A percentile compares a stretch with the other conserved stretches of the same genome.
Evolutionary conservation across 2,888 invertebrate species (phyloP).

Genomic region (Homarus gammarus): DNA sequence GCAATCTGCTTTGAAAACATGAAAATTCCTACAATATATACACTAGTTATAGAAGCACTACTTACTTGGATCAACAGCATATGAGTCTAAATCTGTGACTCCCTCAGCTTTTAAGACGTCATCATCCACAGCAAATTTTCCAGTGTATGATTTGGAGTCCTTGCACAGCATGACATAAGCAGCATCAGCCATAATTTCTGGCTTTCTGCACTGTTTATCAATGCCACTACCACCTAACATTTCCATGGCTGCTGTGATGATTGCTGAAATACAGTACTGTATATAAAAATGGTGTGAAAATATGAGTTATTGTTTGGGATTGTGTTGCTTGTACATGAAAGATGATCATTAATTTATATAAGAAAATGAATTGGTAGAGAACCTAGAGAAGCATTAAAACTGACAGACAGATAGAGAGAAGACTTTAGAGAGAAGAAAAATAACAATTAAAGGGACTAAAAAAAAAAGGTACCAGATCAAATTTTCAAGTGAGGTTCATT

Average conservation of each 20-base stretch:
- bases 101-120: conserved; percentile 89
- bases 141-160: conserved; percentile 75
- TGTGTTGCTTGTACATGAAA: too few species aligned
- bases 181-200: conserved; percentile 93
- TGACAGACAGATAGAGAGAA: too few species aligned
- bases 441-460: too few species aligned
- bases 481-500: too few species aligned
- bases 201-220: conserved; percentile 85
- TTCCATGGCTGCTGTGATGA: conserved; percentile 95
- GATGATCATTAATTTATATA: too few species aligned
- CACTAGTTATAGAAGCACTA: background rate
- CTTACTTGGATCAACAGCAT: conserved; percentile 89
- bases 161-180: conserved; percentile 89
- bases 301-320: too few species aligned
- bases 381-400: too few species aligned
- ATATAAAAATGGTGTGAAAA: background rate
- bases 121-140: conserved; percentile 96
- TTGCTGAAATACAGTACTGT: conserved; percentile 82
- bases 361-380: too few species aligned
- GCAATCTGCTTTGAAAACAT: too few species aligned
- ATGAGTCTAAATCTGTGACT: conserved; percentile 89
- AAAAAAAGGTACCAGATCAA: too few species aligned
- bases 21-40: too few species aligned
- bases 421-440: too few species aligned
- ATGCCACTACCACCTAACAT: conserved; percentile 86